Percentiles rank a stretch among this genome's conserved stretches.
Conservation (phyloP, 30 jellyfish, hydroid and myxozoan species). For the Morbakka virulenta region DNA sequence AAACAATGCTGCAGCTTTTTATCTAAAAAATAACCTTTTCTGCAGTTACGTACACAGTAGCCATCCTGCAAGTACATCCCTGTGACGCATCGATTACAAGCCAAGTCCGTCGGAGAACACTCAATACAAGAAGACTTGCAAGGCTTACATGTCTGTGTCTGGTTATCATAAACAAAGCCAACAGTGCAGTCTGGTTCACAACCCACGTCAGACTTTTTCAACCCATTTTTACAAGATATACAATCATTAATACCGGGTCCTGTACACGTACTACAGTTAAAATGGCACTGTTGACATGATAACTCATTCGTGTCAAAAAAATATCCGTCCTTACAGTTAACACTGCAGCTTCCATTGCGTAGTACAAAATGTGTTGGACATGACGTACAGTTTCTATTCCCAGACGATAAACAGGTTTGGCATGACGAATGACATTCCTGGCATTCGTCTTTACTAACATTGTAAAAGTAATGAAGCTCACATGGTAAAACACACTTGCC, state of each 20-base stretch:
- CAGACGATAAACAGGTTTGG: conserved; percentile 50
- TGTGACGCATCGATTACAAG: conserved; percentile 43
- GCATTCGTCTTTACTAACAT: conserved; percentile 12
- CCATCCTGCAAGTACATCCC: neutral
- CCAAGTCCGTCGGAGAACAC: conserved; percentile 23
- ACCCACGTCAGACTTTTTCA: neutral
- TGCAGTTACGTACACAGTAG: conserved; percentile 21
- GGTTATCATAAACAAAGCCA: conserved; percentile 21
- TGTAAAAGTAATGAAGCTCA: conserved; percentile 41
- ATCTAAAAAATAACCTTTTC: conserved; percentile 20
- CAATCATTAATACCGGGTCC: conserved; percentile 64
- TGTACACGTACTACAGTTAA: conserved; percentile 54
- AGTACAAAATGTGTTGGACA: conserved; percentile 36
- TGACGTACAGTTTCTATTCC: conserved; percentile 47
- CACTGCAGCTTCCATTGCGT: conserved; percentile 37
- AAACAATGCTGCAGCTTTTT: conserved; percentile 10
- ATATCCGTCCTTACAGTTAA: conserved; percentile 41
- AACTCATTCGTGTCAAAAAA: conserved; percentile 28
- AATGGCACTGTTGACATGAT: conserved; percentile 60
- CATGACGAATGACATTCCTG: conserved; percentile 57
- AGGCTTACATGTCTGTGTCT: neutral
- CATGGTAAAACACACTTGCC: conserved; percentile 59
- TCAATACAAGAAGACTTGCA: conserved; percentile 47
- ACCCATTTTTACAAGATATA: conserved; percentile 50
- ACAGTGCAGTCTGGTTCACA: conserved; percentile 41